Percentiles rank a stretch among this genome's conserved stretches.
Evolutionary conservation across 2,113 vertebrate species (phyloP).

Genomic region (Tretioscincus oriximinensis): DNA sequence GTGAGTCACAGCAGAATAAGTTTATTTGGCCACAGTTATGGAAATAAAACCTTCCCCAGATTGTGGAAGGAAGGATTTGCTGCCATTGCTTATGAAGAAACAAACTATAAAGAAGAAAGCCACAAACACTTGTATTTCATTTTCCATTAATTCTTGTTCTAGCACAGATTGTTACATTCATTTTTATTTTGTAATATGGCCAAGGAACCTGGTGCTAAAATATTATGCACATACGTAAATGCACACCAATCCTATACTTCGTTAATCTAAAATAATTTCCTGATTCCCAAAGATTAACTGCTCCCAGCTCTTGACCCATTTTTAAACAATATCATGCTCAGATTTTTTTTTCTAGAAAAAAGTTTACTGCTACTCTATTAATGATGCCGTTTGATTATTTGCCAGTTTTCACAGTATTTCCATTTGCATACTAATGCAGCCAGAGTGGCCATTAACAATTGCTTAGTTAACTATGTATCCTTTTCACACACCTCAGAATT

Average conservation of each 20-base stretch:
- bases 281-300: background rate
- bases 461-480: too few species aligned
- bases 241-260: background rate
- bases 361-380: too few species aligned
- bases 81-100: background rate
- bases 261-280: background rate
- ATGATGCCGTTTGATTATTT: too few species aligned
- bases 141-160: too few species aligned
- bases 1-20: background rate
- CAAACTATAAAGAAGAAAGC: too few species aligned
- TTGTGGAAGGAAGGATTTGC: background rate
- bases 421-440: too few species aligned
- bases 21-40: background rate
- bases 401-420: too few species aligned
- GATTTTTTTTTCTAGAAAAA: too few species aligned
- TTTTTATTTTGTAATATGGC: background rate
- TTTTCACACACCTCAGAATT: too few species aligned
- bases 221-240: background rate
- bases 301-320: background rate
- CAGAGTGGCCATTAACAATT: too few species aligned
- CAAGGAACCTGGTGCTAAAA: background rate
- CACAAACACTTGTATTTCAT: too few species aligned
- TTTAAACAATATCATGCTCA: too few species aligned
- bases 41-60: background rate
- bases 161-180: background rate